Evolutionary conservation across 2,888 invertebrate species (phyloP).

Genomic region (Mythimna ferrago): DNA sequence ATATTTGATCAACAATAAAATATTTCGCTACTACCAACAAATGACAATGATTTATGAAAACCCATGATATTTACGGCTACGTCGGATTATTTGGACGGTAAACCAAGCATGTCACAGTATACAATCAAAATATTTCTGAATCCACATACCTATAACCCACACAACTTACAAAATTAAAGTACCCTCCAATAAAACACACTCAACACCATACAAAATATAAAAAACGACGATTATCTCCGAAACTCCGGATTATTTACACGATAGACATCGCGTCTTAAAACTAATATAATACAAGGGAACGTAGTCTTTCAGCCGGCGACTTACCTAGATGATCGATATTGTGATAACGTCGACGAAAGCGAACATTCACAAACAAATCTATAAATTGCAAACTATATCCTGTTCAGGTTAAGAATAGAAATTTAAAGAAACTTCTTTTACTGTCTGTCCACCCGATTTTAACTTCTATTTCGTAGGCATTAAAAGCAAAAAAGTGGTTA

Average conservation of each 20-base stretch:
- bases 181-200: slow-evolving; percentile 30
- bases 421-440: too few relatives aligned
- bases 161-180: slow-evolving; percentile 41
- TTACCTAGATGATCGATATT: slow-evolving; percentile 48
- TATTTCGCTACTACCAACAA: slow-evolving; percentile 33
- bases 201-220: slow-evolving; percentile 47
- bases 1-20: slow-evolving; percentile 43
- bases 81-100: slow-evolving; percentile 2
- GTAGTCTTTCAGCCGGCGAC: slow-evolving; percentile 67
- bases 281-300: slow-evolving; percentile 77
- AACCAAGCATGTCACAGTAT: slow-evolving; percentile 23
- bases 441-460: too few relatives aligned
- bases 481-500: too few relatives aligned
- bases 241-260: slow-evolving; percentile 83
- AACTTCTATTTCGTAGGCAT: too few relatives aligned
- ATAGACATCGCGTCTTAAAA: slow-evolving; percentile 67
- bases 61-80: not conserved
- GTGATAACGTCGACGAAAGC: slow-evolving; percentile 35
- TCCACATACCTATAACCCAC: slow-evolving; percentile 16
- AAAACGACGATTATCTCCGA: slow-evolving; percentile 71
- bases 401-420: too few relatives aligned
- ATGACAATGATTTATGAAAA: slow-evolving; percentile 25
- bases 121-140: slow-evolving; percentile 4
- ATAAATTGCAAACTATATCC: slow-evolving; percentile 3
- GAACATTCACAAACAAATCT: slow-evolving; percentile 44